These are phyloP conservation scores for Crotalus helleri DNA, from an alignment of 2,113 vertebrate species.

Conservation along the genomic window DNA sequence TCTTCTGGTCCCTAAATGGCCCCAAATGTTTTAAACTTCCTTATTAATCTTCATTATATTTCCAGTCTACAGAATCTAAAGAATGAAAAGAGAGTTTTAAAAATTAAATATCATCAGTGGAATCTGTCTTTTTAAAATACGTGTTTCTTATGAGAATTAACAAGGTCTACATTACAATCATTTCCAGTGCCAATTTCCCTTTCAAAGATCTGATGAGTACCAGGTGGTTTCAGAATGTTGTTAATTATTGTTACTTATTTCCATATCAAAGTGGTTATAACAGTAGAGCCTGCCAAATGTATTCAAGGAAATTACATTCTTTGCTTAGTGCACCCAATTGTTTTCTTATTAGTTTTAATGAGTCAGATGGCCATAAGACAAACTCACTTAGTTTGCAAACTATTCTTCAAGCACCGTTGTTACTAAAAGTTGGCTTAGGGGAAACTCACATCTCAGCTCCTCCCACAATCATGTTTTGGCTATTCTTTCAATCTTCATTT, in stretches of 20 bases:
- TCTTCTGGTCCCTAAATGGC: not conserved
- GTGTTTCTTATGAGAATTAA: not conserved
- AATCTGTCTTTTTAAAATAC: not conserved
- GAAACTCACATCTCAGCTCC: not conserved
- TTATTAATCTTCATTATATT: not conserved
- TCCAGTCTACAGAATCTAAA: not conserved
- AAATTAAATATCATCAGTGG: not conserved
- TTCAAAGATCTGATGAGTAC: not conserved
- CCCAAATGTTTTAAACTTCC: not conserved
- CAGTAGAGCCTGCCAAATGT: not conserved
- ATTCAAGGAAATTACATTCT: not conserved
- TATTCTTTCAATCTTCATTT: not conserved
- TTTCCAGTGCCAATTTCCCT: not conserved
- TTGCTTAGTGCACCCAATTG: not conserved
- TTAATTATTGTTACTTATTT: slow-evolving; percentile 10
- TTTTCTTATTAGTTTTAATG: not conserved
- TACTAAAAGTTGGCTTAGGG: not conserved
- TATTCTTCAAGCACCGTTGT: not conserved
- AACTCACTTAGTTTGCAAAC: not conserved
- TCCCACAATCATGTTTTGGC: not conserved
- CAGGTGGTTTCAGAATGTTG: not conserved
- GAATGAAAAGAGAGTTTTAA: not conserved
- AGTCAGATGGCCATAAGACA: not conserved
- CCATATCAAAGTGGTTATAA: not conserved
- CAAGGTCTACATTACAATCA: not conserved